Percentiles rank a stretch among this genome's conserved stretches.
These are phyloP conservation scores for Adela reaumurella DNA, from an alignment of 2,888 invertebrate genomes.

Conservation along the genomic window DNA sequence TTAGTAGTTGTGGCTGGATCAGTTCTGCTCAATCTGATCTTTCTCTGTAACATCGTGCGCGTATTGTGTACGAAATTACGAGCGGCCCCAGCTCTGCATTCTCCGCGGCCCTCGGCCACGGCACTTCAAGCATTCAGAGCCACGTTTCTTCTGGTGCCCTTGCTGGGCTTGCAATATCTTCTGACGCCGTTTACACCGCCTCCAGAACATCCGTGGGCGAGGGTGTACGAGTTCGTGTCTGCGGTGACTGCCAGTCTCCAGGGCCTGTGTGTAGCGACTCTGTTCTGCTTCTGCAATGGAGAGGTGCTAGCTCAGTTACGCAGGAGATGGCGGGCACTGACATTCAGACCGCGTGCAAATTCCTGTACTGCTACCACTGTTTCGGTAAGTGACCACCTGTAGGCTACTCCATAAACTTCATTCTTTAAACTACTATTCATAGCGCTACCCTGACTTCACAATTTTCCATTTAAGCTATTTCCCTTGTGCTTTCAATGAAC, in stretches of 20 bases:
- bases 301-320: conserved; percentile 88
- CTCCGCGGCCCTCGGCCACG: conserved; percentile 60
- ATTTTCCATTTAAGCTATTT: too few relatives aligned
- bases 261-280: conserved; percentile 88
- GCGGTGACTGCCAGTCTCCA: conserved; percentile 86
- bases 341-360: conserved; percentile 75
- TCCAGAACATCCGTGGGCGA: conserved; percentile 67
- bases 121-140: conserved; percentile 77
- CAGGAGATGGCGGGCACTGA: conserved; percentile 69
- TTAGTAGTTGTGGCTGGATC: conserved; percentile 75
- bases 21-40: conserved; percentile 76
- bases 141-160: conserved; percentile 83
- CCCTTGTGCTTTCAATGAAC: too few relatives aligned
- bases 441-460: too few relatives aligned
- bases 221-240: conserved; percentile 77
- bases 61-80: conserved; percentile 80
- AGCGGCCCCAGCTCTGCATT: conserved; percentile 61
- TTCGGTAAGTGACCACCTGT: conserved; percentile 82
- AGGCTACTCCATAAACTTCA: too few relatives aligned
- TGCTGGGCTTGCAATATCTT: conserved; percentile 87
- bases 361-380: conserved; percentile 84
- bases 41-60: conserved; percentile 86
- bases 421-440: too few relatives aligned
- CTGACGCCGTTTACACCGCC: conserved; percentile 81
- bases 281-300: conserved; percentile 93